Base-by-base conservation (phyloP, 2,797 vertebrate genomes). In the Anabas testudineus region DNA sequence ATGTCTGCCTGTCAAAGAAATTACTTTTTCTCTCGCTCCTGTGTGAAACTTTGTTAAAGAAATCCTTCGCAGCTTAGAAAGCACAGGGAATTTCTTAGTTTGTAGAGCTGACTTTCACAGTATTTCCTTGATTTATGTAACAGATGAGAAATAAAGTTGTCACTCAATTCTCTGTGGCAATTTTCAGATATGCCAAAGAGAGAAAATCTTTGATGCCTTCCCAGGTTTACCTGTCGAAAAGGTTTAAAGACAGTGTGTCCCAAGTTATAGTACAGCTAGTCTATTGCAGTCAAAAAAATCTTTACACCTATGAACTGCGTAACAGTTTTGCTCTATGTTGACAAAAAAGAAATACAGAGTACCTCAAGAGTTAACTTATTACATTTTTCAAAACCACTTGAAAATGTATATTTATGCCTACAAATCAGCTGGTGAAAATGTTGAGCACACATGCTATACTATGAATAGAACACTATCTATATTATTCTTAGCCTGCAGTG, bases 1-100 rank as follows among this genome's bases (percentile, higher is more conserved):
- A 92, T 86, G 91, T 90, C 85, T 92, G 90, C 89, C 92, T 94
- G 92, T 93, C 92, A 93, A 91, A 90, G 79, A 91, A 92, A 92
- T 94, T 87, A 93, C 92, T 92, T 91, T 92, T 83, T 84, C 86
- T 74, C 84, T 84, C 58, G 49, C 81, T 90, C 83, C 78, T 80
- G 74, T 90, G 86, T 84, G 87, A 91, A 91, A 90, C 90, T 93
- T 92, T 91, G 88, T 90, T 88, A 88, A 87, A 88, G 78, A 89
- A 90, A 91, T 85, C 84, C 86, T 87, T 79, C 67, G 46, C 88
- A 93, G 84, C 86, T 82, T 84, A 73, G 85, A 87, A 90, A 87
- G 90, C 87, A 78, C 73, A 62, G 72, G 86, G 90, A 90, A 86
- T 90, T 92, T 90, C 81, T 88, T 90, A 87, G 87, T 91, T 90